Base-by-base conservation (phyloP, 2,888 invertebrate species). In the Embidobia sp. region DNA sequence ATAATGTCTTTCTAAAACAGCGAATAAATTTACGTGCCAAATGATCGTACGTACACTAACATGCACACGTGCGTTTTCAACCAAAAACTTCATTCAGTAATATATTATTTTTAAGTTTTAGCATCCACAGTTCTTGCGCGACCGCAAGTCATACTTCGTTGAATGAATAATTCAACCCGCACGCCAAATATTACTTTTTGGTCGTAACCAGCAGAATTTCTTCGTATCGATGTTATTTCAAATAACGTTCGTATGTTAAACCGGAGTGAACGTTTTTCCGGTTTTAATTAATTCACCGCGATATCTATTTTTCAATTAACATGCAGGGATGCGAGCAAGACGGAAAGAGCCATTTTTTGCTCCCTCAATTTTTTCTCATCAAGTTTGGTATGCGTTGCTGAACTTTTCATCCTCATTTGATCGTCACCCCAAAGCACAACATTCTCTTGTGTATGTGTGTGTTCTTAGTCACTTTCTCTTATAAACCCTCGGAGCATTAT, bases 401-500 rank as follows among this genome's bases (percentile, higher is more conserved):
- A 67, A 76, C 59, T 48, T 76, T 79, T 57, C 67, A 76, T 72
- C 67, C 63, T 72, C 67, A 57, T 75, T 78, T 51, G 72, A 72
- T 72, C 57, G 67, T 67, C 67, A 42, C 66, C 72, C 48, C 63
- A 55, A 67, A 59, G 55, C 74, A 66, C 67, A 66, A 48, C 57
- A 59, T 72, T 46, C 70, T 63, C 53, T 49, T 46, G 44, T 53
- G 27, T 67, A 46, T 29, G 19, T 40, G 63, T 37, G 29, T 33
- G 57, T 72, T 53, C 67, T 72, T 66, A 67, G 78, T 78, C 72
- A 78, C 74, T 69, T 78, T 70, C 49, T 55, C 69, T 70, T 70
- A 66, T 49, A 61, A 66, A 78, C 70, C 70, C 70, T 70, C 53
- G 53, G 53, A 70, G 61, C 69, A 78, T 74, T 78, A 78, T 74